Evolutionary conservation across 2,797 vertebrate genomes (phyloP).

Genomic region (Pristis pectinata): DNA sequence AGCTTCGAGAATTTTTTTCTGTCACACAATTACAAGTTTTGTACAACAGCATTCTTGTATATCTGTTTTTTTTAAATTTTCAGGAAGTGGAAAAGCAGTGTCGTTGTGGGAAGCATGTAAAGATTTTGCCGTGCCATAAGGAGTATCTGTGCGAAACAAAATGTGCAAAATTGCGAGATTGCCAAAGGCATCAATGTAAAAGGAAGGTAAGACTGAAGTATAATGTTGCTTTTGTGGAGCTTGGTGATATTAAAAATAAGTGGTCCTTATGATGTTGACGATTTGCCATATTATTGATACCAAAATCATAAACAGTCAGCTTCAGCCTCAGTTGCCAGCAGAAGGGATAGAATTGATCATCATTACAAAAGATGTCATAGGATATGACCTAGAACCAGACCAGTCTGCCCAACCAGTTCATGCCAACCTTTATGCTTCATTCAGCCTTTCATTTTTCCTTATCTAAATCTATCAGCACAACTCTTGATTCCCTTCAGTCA

Average conservation of each 20-base stretch:
- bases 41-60: not conserved
- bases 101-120: constrained; percentile 81
- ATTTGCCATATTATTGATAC: not conserved
- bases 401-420: too few species aligned
- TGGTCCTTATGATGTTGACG: too few species aligned
- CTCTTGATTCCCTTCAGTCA: too few species aligned
- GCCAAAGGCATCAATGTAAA: constrained; percentile 84
- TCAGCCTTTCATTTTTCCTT: too few species aligned
- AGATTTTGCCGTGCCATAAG: constrained; percentile 79
- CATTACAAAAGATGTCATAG: too few species aligned
- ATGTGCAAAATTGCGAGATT: constrained; percentile 74
- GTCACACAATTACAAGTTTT: not conserved
- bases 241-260: too few species aligned
- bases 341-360: too few species aligned
- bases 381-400: too few species aligned
- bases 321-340: not conserved
- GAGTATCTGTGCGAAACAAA: constrained; percentile 90
- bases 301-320: not conserved
- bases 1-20: not conserved
- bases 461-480: too few species aligned
- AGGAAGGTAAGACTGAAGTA: constrained; percentile 62
- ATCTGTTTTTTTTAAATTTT: not conserved
- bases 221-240: not conserved
- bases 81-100: constrained; percentile 92
- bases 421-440: too few species aligned